A percentile compares a stretch with the other conserved stretches of the same genome.
These are phyloP conservation scores for Pygoscelis antarcticus DNA, from an alignment of 2,113 vertebrate species.

Conservation along the genomic window DNA sequence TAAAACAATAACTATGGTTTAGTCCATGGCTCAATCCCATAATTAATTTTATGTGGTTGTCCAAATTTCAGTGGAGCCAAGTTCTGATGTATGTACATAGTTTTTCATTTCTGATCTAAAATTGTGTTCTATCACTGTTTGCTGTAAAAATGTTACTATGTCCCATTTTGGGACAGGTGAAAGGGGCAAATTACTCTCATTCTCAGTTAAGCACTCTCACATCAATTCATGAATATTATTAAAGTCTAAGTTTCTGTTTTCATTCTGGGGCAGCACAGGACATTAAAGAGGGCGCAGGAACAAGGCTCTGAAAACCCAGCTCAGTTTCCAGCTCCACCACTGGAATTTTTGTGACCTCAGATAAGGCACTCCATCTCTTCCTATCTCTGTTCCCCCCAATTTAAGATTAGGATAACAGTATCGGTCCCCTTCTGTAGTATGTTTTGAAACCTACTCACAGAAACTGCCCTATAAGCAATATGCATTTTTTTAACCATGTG, in stretches of 20 bases:
- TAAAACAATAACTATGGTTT: neutral
- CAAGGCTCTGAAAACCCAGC: neutral
- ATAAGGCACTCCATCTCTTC: neutral
- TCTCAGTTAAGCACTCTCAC: neutral
- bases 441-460: neutral
- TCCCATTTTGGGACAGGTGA: neutral
- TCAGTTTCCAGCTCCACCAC: neutral
- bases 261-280: neutral
- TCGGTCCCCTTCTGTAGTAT: neutral
- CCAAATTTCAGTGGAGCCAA: neutral
- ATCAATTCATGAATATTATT: neutral
- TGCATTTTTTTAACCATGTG: neutral
- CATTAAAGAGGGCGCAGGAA: neutral
- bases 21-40: neutral
- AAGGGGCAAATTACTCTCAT: neutral
- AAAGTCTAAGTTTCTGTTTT: neutral
- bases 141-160: neutral
- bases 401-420: neutral
- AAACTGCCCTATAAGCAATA: neutral
- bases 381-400: neutral
- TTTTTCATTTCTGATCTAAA: neutral
- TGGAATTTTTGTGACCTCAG: neutral
- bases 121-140: neutral
- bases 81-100: neutral
- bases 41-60: neutral